Evolutionary conservation across 1,140 invertebrate species (phyloP), one percentile per base, ranked within the genome.

Genomic region (Pogonomyrmex barbatus): DNA sequence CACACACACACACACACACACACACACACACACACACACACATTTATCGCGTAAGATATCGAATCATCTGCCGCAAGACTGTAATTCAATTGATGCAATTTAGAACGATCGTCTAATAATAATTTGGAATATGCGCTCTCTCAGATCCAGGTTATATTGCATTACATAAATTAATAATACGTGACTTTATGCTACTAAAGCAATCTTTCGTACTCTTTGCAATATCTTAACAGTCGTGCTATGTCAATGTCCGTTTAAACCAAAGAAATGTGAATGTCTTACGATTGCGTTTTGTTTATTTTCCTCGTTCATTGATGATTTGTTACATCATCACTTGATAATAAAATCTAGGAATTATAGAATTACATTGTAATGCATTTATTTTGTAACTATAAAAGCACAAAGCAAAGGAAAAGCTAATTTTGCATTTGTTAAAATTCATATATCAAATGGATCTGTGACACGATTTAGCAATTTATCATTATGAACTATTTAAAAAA

Each of bases 401-500:
- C 5, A 45, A 73, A 45, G 30, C 8, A 14, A 54, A 24, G 24
- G 24, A 30, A 73, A 45, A 45, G 50, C 30, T 81, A 10, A 14
- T 47, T 68, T 56, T 42, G 30, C 92, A 93, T 82, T 82, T 92
- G 92, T 93, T 87, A 58, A 90, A 84, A 88, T 93, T 93, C 89
- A 93, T 91, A 94, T 93, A 94, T 94, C 93, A 94, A 88, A 91
- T 81, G 87, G 91, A 94, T 94, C 91, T 90, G 82, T 73, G 73
- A 89, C 92, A 92, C 92, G 62, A 47, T 36, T 89, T 78, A 39
- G 42, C 58, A 33, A 17, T 86, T 76, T 82, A 76, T 8, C 12
- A 3, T 50, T 70, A 63, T 58, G 30, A 33, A 14, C 6, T 75
- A 45, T 62, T 30, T n/a, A 54, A 63, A 30, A 24, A 76, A 54